phyloP scores from a whole-genome alignment of 2,797 vertebrate genomes.

The Stomatorhinus walkeri region DNA sequence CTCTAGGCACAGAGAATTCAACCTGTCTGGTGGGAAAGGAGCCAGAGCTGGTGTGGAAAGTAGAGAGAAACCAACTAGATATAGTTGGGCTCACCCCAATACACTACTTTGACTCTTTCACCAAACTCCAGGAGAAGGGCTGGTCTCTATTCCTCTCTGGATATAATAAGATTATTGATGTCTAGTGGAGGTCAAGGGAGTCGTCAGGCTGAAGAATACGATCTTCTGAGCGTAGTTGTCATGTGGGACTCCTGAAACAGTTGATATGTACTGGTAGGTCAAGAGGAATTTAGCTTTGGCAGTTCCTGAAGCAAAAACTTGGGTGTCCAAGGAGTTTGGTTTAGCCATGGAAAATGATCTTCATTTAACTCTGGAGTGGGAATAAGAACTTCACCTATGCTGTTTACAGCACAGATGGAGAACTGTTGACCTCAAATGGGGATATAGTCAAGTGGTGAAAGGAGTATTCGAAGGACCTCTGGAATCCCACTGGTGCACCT shows the following conservation, averaged over 20 bases:
- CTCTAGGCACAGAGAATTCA: neutral
- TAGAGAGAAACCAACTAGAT: neutral
- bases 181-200: neutral
- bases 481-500: neutral
- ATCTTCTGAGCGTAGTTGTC: neutral
- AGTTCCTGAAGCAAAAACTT: neutral
- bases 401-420: neutral
- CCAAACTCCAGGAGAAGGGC: neutral
- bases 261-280: neutral
- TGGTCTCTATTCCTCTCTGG: neutral
- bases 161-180: neutral
- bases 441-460: neutral
- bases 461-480: neutral
- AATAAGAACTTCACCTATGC: neutral
- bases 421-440: too few relatives aligned
- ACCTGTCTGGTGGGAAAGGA: neutral
- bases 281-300: neutral
- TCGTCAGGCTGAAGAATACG: neutral
- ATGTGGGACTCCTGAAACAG: neutral
- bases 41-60: neutral
- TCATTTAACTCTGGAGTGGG: neutral
- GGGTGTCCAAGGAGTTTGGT: neutral
- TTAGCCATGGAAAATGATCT: neutral
- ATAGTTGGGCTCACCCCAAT: neutral
- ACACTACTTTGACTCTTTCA: neutral